phyloP scores from a whole-genome alignment of 2,888 invertebrate genomes.

The Microplitis deprimator region DNA sequence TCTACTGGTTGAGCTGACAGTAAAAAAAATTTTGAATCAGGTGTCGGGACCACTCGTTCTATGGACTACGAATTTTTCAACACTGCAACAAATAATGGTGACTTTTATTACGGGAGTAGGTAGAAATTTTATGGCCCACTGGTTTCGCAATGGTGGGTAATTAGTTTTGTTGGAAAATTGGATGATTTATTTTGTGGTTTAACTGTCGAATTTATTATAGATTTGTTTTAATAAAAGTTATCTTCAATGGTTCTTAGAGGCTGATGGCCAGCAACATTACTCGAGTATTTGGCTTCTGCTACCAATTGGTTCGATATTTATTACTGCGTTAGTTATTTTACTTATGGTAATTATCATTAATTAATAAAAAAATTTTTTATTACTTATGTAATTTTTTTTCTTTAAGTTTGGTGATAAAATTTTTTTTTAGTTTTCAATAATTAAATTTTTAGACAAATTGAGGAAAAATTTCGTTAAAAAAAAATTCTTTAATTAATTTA shows the following conservation, averaged over 20 bases:
- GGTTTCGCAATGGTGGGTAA: slow-evolving; percentile 47
- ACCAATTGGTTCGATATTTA: slow-evolving; percentile 61
- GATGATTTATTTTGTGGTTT: no score
- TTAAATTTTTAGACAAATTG: no score
- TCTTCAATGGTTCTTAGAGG: slow-evolving; percentile 51
- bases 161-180: no score
- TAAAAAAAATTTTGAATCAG: background rate
- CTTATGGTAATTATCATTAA: slow-evolving; percentile 60
- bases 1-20: slow-evolving; percentile 1
- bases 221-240: slow-evolving; percentile 41
- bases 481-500: no score
- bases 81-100: slow-evolving; percentile 16
- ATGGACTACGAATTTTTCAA: slow-evolving; percentile 14
- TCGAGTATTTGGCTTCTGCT: slow-evolving; percentile 61
- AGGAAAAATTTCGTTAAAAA: no score
- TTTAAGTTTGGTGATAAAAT: no score
- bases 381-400: no score
- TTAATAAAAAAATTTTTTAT: background rate
- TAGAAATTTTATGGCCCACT: slow-evolving; percentile 33
- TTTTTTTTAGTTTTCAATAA: no score
- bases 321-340: slow-evolving; percentile 59
- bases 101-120: background rate
- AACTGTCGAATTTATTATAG: slow-evolving; percentile 12
- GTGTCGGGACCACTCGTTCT: background rate
- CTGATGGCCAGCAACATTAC: slow-evolving; percentile 58